A percentile compares a stretch with the other conserved stretches of the same genome.
phyloP scores from a whole-genome alignment of 2,113 vertebrate species.

The Neoarius graeffei region DNA sequence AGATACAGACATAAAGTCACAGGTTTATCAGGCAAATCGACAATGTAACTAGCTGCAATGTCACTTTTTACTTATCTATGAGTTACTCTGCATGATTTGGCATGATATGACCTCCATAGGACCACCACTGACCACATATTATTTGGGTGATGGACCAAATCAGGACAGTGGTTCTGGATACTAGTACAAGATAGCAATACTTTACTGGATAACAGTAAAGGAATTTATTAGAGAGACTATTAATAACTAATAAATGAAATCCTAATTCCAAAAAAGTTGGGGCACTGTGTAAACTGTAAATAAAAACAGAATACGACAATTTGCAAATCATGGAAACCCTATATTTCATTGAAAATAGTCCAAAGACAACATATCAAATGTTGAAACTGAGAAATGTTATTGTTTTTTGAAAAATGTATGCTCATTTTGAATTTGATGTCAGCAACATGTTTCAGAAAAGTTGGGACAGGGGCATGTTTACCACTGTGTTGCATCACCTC shows the following conservation, averaged over 20 bases:
- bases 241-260: not conserved
- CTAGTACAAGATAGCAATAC: not conserved
- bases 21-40: not conserved
- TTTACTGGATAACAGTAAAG: not conserved
- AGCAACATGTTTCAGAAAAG: too few species aligned
- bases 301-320: too few species aligned
- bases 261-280: too few species aligned
- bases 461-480: too few species aligned
- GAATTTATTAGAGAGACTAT: not conserved
- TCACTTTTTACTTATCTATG: not conserved
- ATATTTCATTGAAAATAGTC: too few species aligned
- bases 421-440: too few species aligned
- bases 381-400: too few species aligned
- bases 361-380: too few species aligned
- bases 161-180: not conserved
- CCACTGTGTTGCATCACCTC: too few species aligned
- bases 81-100: not conserved
- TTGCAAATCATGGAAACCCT: too few species aligned
- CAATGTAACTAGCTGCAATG: not conserved
- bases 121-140: not conserved
- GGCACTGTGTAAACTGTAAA: too few species aligned
- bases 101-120: not conserved
- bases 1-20: not conserved
- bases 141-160: not conserved
- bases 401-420: too few species aligned